A percentile compares a stretch with the other conserved stretches of the same genome.
These are phyloP conservation scores for Psilopogon haemacephalus DNA, from an alignment of 2,113 vertebrate genomes.

Conservation along the genomic window DNA sequence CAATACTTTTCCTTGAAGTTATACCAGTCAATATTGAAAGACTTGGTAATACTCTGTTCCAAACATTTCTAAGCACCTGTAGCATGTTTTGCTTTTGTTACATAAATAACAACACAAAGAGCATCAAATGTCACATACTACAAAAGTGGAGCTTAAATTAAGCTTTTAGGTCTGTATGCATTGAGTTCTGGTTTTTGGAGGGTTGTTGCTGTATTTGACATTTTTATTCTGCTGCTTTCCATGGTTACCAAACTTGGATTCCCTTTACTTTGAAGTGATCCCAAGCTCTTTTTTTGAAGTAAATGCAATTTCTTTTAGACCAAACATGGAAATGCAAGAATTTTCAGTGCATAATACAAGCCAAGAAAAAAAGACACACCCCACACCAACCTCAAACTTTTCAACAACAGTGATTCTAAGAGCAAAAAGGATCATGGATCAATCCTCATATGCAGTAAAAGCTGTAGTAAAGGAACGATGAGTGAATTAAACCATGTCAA, in stretches of 20 bases:
- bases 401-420: background rate
- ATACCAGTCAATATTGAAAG: background rate
- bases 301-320: background rate
- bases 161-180: background rate
- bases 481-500: background rate
- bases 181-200: background rate
- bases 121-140: accelerated
- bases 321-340: background rate
- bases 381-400: background rate
- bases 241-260: background rate
- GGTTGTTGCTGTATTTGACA: background rate
- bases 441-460: background rate
- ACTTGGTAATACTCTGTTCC: background rate
- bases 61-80: background rate
- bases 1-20: background rate
- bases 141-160: background rate
- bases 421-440: background rate
- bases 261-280: background rate
- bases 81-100: background rate
- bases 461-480: background rate
- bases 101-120: background rate
- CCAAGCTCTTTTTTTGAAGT: background rate
- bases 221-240: background rate
- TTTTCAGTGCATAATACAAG: background rate
- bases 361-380: background rate